Evolutionary conservation across 2,888 invertebrate genomes (phyloP).

Genomic region (Brenthis hecate): DNA sequence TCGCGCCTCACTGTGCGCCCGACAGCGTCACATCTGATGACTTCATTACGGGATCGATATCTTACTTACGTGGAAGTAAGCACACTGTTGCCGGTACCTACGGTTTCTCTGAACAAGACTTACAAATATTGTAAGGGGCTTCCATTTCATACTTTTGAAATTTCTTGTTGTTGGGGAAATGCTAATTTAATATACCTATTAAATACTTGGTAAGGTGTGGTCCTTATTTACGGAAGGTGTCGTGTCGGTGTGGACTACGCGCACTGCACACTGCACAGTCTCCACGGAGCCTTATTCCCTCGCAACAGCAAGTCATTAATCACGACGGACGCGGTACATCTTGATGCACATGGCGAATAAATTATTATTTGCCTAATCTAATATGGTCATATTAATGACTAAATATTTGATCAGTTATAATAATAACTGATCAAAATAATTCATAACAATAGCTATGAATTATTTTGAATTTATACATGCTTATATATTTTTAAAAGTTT

Average conservation of each 20-base stretch:
- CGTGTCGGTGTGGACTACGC: no score
- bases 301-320: constrained; percentile 25
- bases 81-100: background rate
- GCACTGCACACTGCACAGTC: background rate
- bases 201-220: background rate
- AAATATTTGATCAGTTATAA: constrained; percentile 15
- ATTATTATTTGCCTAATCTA: constrained; percentile 27
- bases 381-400: constrained; percentile 24
- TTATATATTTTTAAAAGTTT: no score
- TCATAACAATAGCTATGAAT: background rate
- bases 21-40: constrained; percentile 25
- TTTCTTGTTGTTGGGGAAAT: no score
- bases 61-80: constrained; percentile 12
- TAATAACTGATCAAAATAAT: no score
- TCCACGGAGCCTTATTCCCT: constrained; percentile 10
- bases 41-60: constrained; percentile 22
- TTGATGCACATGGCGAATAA: constrained; percentile 26
- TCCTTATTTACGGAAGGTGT: background rate
- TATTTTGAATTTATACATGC: background rate
- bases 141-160: no score
- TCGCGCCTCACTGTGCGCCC: background rate
- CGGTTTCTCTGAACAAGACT: background rate
- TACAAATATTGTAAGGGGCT: background rate
- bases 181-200: no score
- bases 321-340: constrained; percentile 1